phyloP scores from a whole-genome alignment of 2,113 vertebrate genomes.

The Taurulus bubalis region DNA sequence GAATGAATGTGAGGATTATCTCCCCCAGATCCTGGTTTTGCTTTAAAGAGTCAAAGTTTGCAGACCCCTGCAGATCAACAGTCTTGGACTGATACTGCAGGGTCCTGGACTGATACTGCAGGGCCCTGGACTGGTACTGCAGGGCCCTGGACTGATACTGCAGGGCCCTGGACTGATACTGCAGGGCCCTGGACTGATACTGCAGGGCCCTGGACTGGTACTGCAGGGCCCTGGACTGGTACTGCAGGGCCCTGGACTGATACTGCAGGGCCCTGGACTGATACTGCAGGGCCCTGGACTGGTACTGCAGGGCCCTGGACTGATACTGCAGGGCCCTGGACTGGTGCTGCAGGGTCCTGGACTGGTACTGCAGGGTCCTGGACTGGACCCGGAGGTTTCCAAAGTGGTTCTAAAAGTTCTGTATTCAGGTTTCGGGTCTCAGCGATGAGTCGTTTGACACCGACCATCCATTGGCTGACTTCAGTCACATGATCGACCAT shows the following conservation, averaged over 20 bases:
- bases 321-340: neutral
- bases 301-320: neutral
- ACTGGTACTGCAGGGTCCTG: neutral
- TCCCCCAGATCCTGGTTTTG: neutral
- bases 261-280: fast-evolving
- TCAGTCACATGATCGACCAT: conserved; percentile 97
- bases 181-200: fast-evolving
- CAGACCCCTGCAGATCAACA: neutral
- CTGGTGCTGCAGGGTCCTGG: neutral
- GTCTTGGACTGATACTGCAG: neutral
- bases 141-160: fast-evolving
- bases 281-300: too few relatives aligned
- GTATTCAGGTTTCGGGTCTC: conserved; percentile 86
- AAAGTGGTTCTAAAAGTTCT: conserved; percentile 3
- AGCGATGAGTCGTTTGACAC: conserved; percentile 93
- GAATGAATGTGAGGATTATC: neutral
- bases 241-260: neutral
- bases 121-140: neutral
- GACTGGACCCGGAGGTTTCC: fast-evolving
- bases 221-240: fast-evolving
- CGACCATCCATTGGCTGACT: conserved; percentile 98
- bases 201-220: neutral
- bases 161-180: neutral
- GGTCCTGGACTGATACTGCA: neutral
- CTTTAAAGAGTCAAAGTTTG: conserved; percentile 4